A percentile compares a stretch with the other conserved stretches of the same genome.
phyloP scores from a whole-genome alignment of 2,797 vertebrate species.

The Anableps anableps region DNA sequence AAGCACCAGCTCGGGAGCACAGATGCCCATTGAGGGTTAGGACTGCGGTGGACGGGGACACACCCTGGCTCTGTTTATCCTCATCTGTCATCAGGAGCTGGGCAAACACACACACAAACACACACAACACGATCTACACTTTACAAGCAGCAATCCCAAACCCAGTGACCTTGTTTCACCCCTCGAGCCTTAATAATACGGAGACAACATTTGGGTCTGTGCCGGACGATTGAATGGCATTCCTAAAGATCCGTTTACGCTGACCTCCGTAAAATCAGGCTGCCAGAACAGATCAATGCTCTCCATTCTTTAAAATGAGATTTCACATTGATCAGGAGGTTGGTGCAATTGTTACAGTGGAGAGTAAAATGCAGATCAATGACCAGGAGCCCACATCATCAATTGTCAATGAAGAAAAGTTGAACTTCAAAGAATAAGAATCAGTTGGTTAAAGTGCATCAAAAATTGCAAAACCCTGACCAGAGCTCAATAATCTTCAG shows the following conservation, averaged over 20 bases:
- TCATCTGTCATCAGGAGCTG: slow-evolving; percentile 39
- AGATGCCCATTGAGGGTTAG: slow-evolving; percentile 80
- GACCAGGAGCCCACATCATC: slow-evolving; percentile 15
- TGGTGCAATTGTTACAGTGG: background rate
- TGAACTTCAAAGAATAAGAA: background rate
- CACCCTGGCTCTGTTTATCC: slow-evolving; percentile 76
- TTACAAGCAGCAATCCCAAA: slow-evolving; percentile 17
- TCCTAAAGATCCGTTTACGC: slow-evolving; percentile 35
- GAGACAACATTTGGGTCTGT: slow-evolving; percentile 20
- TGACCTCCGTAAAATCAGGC: slow-evolving; percentile 36
- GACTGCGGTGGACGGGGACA: slow-evolving; percentile 66
- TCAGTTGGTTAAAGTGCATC: background rate
- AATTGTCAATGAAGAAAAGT: background rate
- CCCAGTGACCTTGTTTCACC: slow-evolving; percentile 31
- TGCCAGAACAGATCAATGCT: slow-evolving; percentile 33
- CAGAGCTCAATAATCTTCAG: background rate
- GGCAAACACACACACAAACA: slow-evolving; percentile 17
- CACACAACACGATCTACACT: slow-evolving; percentile 9
- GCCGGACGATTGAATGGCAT: slow-evolving; percentile 15
- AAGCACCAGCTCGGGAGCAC: slow-evolving; percentile 66
- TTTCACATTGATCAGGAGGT: background rate
- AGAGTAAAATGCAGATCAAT: slow-evolving; percentile 17
- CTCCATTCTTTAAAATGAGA: slow-evolving; percentile 25
- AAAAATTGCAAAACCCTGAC: background rate
- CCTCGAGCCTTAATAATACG: background rate